Conservation (phyloP, 2,797 vertebrate species). For the Cygnus olor region DNA sequence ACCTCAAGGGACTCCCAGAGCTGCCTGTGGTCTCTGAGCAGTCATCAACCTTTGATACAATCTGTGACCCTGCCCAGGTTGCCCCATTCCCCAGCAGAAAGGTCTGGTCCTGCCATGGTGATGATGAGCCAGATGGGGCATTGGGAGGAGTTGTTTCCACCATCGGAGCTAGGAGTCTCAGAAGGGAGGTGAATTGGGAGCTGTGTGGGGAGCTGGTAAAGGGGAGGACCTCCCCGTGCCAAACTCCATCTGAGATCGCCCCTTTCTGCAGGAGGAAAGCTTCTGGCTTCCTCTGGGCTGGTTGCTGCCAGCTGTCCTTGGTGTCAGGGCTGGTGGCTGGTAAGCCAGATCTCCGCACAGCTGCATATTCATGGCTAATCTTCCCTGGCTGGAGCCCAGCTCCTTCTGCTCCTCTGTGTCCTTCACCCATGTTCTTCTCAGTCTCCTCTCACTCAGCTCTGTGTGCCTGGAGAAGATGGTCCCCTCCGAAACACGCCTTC, state of each 20-base stretch:
- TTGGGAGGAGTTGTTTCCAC: background rate
- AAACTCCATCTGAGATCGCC: background rate
- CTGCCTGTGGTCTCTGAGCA: background rate
- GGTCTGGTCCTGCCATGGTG: background rate
- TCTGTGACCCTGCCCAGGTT: background rate
- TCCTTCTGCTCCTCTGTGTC: background rate
- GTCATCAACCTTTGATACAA: background rate
- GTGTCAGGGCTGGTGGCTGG: background rate
- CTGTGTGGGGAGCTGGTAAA: background rate
- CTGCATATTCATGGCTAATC: background rate
- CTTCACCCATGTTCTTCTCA: background rate
- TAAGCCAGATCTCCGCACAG: background rate
- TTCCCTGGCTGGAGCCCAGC: background rate
- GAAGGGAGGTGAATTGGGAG: background rate
- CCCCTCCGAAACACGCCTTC: background rate
- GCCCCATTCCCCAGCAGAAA: background rate
- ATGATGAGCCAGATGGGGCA: background rate
- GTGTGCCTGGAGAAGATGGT: background rate
- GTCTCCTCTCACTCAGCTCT: background rate
- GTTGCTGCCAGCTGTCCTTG: background rate
- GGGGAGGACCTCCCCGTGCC: background rate
- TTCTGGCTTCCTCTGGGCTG: background rate
- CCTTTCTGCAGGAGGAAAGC: background rate
- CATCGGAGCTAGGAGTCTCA: background rate
- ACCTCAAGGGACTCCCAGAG: constrained; percentile 32